These are phyloP conservation scores for Pelobates fuscus DNA, from an alignment of 2,113 vertebrate species.

Conservation along the genomic window DNA sequence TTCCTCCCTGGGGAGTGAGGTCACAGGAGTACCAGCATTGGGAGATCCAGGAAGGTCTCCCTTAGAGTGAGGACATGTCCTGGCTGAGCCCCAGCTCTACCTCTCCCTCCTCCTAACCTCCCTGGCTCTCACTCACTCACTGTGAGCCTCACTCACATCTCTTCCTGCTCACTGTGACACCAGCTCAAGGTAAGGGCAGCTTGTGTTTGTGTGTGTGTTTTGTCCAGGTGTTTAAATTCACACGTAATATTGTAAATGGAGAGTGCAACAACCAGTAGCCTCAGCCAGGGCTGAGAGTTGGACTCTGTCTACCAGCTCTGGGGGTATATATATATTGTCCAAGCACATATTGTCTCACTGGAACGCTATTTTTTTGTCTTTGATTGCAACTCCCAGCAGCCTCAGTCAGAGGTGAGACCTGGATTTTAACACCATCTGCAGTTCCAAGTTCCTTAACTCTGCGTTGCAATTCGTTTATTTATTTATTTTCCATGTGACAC, in stretches of 20 bases:
- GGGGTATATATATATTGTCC: no score
- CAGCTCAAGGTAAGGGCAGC: conserved; percentile 22
- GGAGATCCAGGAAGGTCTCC: background rate
- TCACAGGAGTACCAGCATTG: background rate
- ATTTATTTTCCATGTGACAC: no score
- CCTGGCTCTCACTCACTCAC: background rate
- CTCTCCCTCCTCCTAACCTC: conserved; percentile 3
- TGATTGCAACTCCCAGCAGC: background rate
- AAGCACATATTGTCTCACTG: no score
- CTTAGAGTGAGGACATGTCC: conserved; percentile 30
- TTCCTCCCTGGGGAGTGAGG: no score
- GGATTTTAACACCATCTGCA: no score
- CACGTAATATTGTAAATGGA: no score
- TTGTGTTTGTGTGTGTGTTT: background rate
- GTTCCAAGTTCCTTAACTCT: no score
- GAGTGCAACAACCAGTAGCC: no score
- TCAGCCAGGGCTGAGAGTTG: no score
- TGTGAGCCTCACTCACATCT: background rate
- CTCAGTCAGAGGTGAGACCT: background rate
- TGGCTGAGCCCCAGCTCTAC: conserved; percentile 12
- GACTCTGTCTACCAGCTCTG: no score
- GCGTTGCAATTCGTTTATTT: no score
- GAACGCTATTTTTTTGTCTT: no score
- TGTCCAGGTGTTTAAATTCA: background rate
- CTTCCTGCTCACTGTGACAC: background rate